These are phyloP conservation scores for Gopherus evgoodei DNA, from an alignment of 2,113 vertebrate genomes.

Conservation along the genomic window DNA sequence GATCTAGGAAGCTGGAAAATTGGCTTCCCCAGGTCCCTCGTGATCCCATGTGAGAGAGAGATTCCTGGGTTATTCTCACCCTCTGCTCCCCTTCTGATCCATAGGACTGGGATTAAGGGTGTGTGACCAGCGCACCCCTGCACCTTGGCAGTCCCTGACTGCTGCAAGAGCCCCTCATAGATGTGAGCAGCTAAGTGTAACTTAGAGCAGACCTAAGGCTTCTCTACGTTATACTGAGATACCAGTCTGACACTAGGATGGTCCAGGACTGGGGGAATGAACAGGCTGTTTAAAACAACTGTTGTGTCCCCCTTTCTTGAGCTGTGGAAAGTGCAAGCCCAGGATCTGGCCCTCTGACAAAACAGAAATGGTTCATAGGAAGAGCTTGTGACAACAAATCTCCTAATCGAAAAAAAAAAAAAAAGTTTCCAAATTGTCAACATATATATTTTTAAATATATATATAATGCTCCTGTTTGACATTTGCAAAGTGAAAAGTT, in stretches of 20 bases:
- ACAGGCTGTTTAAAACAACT: background rate
- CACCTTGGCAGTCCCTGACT: background rate
- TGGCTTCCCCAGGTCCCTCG: too few relatives aligned
- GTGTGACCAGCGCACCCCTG: background rate
- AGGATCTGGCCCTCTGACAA: background rate
- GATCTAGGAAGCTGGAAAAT: too few relatives aligned
- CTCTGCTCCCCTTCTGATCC: background rate
- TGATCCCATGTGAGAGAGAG: background rate
- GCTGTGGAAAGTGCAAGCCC: background rate
- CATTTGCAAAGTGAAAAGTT: too few relatives aligned
- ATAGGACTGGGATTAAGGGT: background rate
- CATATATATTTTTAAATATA: too few relatives aligned
- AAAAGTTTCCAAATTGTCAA: too few relatives aligned
- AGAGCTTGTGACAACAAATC: too few relatives aligned
- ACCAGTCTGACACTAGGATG: background rate
- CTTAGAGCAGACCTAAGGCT: background rate
- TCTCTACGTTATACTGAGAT: background rate
- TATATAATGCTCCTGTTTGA: too few relatives aligned
- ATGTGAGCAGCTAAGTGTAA: background rate
- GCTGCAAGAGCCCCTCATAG: background rate
- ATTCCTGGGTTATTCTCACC: background rate
- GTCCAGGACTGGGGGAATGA: background rate
- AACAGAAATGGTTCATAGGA: too few relatives aligned
- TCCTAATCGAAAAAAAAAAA: too few relatives aligned
- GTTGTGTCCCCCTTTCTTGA: background rate